These are phyloP conservation scores for Crenichthys baileyi DNA, from an alignment of 2,797 vertebrate species.

Conservation along the genomic window DNA sequence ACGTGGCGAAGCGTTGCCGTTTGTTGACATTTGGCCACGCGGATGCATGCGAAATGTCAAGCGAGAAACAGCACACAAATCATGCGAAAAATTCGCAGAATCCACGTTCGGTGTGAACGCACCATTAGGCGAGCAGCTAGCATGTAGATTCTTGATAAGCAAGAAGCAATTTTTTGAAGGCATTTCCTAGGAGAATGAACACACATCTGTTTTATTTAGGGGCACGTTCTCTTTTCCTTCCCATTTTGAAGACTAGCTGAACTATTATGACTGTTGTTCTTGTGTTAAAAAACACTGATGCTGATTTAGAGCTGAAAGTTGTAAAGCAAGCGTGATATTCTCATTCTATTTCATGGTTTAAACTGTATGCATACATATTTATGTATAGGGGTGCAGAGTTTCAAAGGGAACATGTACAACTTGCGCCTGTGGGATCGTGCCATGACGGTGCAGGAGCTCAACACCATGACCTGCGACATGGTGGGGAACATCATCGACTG, in stretches of 20 bases:
- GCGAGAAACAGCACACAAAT: too few species aligned
- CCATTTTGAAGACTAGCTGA: not conserved
- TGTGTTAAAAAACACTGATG: not conserved
- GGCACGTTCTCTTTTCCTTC: not conserved
- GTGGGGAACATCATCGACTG: conserved; percentile 92
- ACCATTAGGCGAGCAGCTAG: not conserved
- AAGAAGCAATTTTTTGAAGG: not conserved
- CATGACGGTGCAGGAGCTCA: conserved; percentile 81
- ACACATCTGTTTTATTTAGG: not conserved
- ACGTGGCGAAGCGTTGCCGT: too few species aligned
- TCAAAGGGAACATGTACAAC: conserved; percentile 91
- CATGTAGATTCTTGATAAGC: not conserved
- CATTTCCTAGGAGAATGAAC: not conserved
- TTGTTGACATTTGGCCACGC: too few species aligned
- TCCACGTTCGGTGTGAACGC: too few species aligned
- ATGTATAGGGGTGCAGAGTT: conserved; percentile 64
- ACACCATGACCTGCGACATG: conserved; percentile 83
- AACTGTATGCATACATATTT: not conserved
- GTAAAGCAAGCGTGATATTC: not conserved
- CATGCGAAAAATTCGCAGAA: too few species aligned
- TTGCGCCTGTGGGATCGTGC: conserved; percentile 91
- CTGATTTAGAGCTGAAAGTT: not conserved
- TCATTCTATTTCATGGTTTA: not conserved
- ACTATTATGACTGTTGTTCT: not conserved
- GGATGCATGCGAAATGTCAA: too few species aligned